Base-by-base conservation (phyloP, 2,888 invertebrate species). In the Catonia carolina region DNA sequence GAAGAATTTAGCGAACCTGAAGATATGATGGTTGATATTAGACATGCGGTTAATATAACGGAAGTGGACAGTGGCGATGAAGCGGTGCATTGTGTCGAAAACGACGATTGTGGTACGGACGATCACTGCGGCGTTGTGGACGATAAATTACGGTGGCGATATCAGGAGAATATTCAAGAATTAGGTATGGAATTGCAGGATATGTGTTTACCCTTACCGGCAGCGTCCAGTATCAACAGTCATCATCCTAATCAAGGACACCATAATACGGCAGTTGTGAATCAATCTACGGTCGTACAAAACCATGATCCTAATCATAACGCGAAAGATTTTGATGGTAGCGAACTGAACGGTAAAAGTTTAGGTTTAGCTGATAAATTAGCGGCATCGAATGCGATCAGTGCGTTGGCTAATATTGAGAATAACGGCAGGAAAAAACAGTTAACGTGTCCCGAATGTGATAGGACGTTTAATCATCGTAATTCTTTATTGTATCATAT, bases 401-500 rank as follows among this genome's bases (percentile, higher is more conserved):
- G n/a, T n/a, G n/a, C n/a, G n/a, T n/a, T n/a, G n/a, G n/a, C n/a
- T n/a, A n/a, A n/a, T n/a, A n/a, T n/a, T n/a, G 59, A 75, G 73
- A 66, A 72, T 70, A 63, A 69, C 67, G 63, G 63, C 58, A 65
- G 67, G 56, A 64, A 67, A 49, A 70, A 70, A 56, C 74, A 75
- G 56, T 67, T 80, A 58, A 72, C 74, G 2, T 89, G 89, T 66
- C 74, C 76, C 2, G 77, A 83, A 64, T 93, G 93, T 65, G 79
- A 79, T 10, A 75, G 88, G 15, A 79, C 84, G 55, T 92, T 92
- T 69, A 80, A 82, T 56, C 90, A 92, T 63, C 78, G 86, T 60
- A 92, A 91, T 71, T 91, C 92, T 7, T 73, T 91, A 52, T 80
- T 89, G 59, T 92, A 92, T 72, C 92, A 93, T 67, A 77, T 85